phyloP scores from a whole-genome alignment of 37 sponge, comb jelly and placozoan species.

The Oscarella lobularis region DNA sequence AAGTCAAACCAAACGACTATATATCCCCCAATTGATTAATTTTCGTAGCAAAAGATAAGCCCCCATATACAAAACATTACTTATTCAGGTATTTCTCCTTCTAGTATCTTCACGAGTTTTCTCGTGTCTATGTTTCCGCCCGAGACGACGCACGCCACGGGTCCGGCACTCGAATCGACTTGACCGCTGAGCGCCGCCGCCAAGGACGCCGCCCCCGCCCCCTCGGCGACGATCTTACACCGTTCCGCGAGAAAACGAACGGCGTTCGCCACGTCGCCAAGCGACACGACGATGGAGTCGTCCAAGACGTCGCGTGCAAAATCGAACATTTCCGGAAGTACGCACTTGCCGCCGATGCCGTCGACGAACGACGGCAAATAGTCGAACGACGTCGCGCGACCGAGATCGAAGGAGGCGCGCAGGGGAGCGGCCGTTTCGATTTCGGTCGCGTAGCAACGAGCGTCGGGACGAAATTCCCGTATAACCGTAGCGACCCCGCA shows the following conservation, averaged over 20 bases:
- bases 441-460: not conserved
- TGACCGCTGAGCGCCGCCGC: not conserved
- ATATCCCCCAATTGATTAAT: too few species aligned
- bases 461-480: not conserved
- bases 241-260: not conserved
- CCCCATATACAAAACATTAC: too few species aligned
- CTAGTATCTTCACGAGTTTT: not conserved
- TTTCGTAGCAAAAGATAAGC: too few species aligned
- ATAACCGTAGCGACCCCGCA: not conserved
- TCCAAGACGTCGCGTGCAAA: not conserved
- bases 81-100: not conserved
- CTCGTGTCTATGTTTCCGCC: not conserved
- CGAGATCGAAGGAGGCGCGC: not conserved
- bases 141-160: not conserved
- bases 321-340: not conserved
- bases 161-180: not conserved
- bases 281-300: not conserved
- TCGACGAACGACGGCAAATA: not conserved
- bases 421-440: not conserved
- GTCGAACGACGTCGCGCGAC: not conserved
- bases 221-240: not conserved
- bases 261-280: not conserved
- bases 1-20: too few species aligned
- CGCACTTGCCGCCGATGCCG: conserved; percentile 3
- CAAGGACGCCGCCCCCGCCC: not conserved